Evolutionary conservation across 2,113 vertebrate genomes (phyloP).

Genomic region (Potamarius usumacintae): DNA sequence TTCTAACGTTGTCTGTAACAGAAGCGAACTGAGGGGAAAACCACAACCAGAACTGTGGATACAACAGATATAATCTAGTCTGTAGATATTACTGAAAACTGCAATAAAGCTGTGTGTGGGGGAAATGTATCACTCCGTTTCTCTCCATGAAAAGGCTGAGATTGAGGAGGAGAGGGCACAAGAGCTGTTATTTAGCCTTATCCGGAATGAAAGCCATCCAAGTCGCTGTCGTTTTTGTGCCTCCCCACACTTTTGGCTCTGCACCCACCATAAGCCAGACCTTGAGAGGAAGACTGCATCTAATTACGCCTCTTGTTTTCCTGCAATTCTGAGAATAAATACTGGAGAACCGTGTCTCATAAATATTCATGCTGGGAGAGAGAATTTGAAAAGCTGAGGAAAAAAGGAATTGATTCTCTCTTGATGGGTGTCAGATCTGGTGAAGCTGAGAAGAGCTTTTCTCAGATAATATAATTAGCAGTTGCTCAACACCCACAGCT

Average conservation of each 20-base stretch:
- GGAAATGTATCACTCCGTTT: background rate
- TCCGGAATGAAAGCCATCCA: constrained; percentile 62
- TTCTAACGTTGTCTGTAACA: constrained; percentile 35
- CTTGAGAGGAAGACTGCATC: constrained; percentile 64
- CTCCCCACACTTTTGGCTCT: constrained; percentile 57
- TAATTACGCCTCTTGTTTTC: constrained; percentile 72
- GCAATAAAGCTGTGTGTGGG: constrained; percentile 19
- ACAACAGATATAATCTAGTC: constrained; percentile 5
- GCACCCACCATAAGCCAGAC: constrained; percentile 64
- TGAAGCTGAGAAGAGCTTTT: constrained; percentile 53
- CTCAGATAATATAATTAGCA: constrained; percentile 62
- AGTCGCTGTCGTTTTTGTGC: constrained; percentile 49
- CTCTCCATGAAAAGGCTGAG: constrained; percentile 26
- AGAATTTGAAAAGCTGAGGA: constrained; percentile 51
- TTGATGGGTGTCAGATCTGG: constrained; percentile 61
- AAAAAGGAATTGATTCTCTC: constrained; percentile 59
- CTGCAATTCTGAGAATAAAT: constrained; percentile 68
- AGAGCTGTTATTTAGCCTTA: constrained; percentile 62
- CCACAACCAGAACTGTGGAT: background rate
- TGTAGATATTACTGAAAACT: constrained; percentile 20
- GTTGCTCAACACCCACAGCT: constrained; percentile 55
- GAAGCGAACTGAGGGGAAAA: background rate
- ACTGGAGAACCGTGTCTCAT: constrained; percentile 64
- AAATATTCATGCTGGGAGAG: constrained; percentile 69
- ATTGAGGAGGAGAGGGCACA: constrained; percentile 46